Evolutionary conservation across 2,888 invertebrate species (phyloP).

Genomic region (Caenorhabditis imperialis): DNA sequence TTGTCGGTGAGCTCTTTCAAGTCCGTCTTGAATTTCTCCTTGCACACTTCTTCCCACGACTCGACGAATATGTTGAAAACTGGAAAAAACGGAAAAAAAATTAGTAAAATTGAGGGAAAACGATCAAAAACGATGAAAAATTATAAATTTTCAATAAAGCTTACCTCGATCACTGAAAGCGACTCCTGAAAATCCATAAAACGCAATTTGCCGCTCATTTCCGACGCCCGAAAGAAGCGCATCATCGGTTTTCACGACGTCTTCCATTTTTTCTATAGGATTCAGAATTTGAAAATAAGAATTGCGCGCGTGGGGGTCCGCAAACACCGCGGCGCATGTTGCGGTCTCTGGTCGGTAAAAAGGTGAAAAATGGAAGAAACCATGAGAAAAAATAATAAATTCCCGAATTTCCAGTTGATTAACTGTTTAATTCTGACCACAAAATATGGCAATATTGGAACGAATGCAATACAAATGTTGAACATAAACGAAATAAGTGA

Average conservation of each 20-base stretch:
- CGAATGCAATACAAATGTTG: slow-evolving; percentile 46
- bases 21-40: slow-evolving; percentile 6
- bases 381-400: background rate
- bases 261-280: slow-evolving; percentile 19
- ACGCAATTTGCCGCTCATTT: slow-evolving; percentile 33
- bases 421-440: too few species aligned
- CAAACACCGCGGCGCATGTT: background rate
- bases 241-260: too few species aligned
- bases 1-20: slow-evolving; percentile 26
- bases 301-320: slow-evolving; percentile 3
- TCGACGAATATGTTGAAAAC: slow-evolving; percentile 35
- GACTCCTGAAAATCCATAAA: slow-evolving; percentile 33
- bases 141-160: slow-evolving; percentile 1
- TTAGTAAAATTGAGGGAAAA: background rate
- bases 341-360: too few species aligned
- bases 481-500: slow-evolving; percentile 45
- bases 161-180: slow-evolving; percentile 36
- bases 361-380: background rate
- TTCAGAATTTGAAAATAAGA: slow-evolving; percentile 2
- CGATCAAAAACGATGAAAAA: too few species aligned
- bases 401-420: too few species aligned
- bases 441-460: background rate
- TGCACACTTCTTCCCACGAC: slow-evolving; percentile 40
- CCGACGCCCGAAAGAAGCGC: slow-evolving; percentile 33
- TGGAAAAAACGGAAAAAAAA: too few species aligned